A percentile compares a stretch with the other conserved stretches of the same genome.
phyloP scores from a whole-genome alignment of 1,140 invertebrate species.

The Teleopsis dalmanni region DNA sequence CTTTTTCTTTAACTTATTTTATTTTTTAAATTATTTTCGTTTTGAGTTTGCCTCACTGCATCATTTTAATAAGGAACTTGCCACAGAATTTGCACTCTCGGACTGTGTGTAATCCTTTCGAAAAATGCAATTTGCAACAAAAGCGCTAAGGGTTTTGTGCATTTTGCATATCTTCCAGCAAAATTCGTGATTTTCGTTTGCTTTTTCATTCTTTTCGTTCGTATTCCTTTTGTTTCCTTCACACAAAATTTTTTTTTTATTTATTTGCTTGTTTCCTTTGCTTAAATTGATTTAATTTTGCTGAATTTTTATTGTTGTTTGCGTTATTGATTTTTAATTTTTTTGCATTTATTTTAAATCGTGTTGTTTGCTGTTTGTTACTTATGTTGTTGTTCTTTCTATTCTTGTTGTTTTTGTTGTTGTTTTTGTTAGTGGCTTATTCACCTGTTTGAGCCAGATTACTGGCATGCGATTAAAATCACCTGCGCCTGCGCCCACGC shows the following conservation, averaged over 20 bases:
- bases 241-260: no score
- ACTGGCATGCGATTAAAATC: slow-evolving; percentile 43
- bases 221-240: slow-evolving; percentile 1
- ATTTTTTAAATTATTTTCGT: neutral
- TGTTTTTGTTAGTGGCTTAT: slow-evolving; percentile 7
- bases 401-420: neutral
- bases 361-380: neutral
- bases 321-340: neutral
- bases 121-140: slow-evolving; percentile 43
- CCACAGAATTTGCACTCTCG: neutral
- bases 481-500: slow-evolving; percentile 31
- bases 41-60: neutral
- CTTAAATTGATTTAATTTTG: slow-evolving; percentile 10
- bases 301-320: slow-evolving; percentile 5
- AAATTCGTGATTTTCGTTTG: slow-evolving; percentile 36
- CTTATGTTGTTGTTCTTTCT: neutral
- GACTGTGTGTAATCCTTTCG: slow-evolving; percentile 22
- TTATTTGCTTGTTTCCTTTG: no score
- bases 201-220: slow-evolving; percentile 15
- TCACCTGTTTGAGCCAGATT: slow-evolving; percentile 44
- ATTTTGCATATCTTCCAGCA: slow-evolving; percentile 40
- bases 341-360: neutral
- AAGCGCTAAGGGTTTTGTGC: no score
- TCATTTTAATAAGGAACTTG: slow-evolving; percentile 11
- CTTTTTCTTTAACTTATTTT: neutral